Evolutionary conservation across 2,113 vertebrate genomes (phyloP).

Genomic region (Tyto alba): DNA sequence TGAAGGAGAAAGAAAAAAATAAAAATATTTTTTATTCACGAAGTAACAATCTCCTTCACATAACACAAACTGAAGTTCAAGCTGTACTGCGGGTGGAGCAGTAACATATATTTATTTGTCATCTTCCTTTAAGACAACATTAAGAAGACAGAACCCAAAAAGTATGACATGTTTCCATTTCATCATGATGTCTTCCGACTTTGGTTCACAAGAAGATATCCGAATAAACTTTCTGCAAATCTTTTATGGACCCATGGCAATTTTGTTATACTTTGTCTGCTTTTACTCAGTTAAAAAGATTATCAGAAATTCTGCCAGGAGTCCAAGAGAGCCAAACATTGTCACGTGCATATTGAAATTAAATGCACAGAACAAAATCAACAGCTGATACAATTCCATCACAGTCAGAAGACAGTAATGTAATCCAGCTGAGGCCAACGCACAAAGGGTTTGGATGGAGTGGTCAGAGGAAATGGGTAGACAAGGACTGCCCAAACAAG

Average conservation of each 20-base stretch:
- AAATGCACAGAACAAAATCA: conserved; percentile 10
- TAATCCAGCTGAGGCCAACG: not conserved
- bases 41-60: not conserved
- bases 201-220: not conserved
- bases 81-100: not conserved
- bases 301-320: conserved; percentile 5
- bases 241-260: not conserved
- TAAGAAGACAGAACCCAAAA: not conserved
- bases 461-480: not conserved
- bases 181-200: not conserved
- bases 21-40: not conserved
- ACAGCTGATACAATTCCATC: not conserved
- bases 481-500: not conserved
- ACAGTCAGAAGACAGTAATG: not conserved
- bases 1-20: not conserved
- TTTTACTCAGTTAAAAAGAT: not conserved
- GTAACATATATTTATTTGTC: not conserved
- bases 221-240: not conserved
- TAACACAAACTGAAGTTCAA: not conserved
- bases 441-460: not conserved
- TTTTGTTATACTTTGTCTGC: conserved; percentile 1
- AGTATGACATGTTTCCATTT: not conserved
- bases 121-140: not conserved
- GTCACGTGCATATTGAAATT: not conserved
- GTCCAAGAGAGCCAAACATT: not conserved